phyloP scores from a whole-genome alignment of 2,113 vertebrate genomes.

The Platysternon megacephalum region DNA sequence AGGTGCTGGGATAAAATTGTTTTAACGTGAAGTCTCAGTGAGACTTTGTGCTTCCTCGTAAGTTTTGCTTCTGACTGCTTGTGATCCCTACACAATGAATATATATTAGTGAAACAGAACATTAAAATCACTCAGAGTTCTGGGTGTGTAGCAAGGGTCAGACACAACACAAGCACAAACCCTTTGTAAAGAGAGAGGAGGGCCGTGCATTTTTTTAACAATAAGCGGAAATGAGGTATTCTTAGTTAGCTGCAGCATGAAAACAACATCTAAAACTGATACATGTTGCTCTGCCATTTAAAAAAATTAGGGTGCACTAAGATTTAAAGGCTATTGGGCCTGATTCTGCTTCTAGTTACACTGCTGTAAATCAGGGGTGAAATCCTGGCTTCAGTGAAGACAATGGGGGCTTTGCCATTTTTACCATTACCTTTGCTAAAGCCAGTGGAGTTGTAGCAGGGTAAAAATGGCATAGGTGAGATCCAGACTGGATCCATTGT shows the following conservation, averaged over 20 bases:
- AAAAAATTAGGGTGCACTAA: neutral
- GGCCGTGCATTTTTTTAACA: neutral
- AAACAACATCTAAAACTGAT: constrained; percentile 10
- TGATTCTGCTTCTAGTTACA: neutral
- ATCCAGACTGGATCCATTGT: neutral
- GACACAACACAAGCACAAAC: neutral
- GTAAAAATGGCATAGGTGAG: neutral
- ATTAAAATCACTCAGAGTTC: constrained; percentile 20
- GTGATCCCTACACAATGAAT: neutral
- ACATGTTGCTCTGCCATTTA: constrained; percentile 1
- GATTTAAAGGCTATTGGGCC: neutral
- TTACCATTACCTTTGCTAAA: neutral
- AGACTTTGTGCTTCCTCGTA: neutral
- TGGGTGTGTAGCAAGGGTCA: constrained; percentile 6
- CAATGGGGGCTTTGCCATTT: neutral
- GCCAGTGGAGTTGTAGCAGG: neutral
- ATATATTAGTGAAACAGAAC: constrained; percentile 15
- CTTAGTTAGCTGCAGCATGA: constrained; percentile 4
- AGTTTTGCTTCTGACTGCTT: constrained; percentile 20
- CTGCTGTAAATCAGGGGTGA: accelerated
- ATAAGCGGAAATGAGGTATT: neutral
- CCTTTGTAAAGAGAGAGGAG: constrained; percentile 17
- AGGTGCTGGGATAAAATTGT: neutral
- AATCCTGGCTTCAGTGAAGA: neutral
- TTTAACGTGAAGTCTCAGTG: neutral